phyloP scores from a whole-genome alignment of 2,113 vertebrate species.

The Marcusenius ussheri region DNA sequence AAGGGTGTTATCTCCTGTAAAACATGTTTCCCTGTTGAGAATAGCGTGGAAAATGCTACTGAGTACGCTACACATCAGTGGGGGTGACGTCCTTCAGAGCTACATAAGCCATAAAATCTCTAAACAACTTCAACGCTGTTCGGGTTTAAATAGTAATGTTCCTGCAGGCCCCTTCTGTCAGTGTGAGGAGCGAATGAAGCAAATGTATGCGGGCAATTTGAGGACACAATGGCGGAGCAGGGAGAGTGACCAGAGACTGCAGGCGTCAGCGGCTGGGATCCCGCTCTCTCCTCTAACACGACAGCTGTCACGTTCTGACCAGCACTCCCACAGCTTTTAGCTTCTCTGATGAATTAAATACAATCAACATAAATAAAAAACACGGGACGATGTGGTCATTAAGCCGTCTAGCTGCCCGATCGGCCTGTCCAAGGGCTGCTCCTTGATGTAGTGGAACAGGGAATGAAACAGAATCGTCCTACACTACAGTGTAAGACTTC shows the following conservation, averaged over 20 bases:
- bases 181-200: not conserved
- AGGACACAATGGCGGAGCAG: not conserved
- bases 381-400: not conserved
- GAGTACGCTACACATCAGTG: not conserved
- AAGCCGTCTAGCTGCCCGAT: not conserved
- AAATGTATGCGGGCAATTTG: not conserved
- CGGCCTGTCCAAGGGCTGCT: not conserved
- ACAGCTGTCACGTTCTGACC: not conserved
- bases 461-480: not conserved
- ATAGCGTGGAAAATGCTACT: not conserved
- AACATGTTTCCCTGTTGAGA: not conserved
- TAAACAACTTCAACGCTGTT: not conserved
- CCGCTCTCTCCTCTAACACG: not conserved
- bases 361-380: not conserved
- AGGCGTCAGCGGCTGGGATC: not conserved
- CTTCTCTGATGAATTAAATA: not conserved
- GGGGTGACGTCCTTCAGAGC: not conserved
- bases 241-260: not conserved
- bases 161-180: not conserved
- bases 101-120: not conserved
- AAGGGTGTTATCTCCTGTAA: not conserved
- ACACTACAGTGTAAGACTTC: not conserved
- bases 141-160: not conserved
- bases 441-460: not conserved
- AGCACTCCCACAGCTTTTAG: not conserved